These are phyloP conservation scores for Hermaeophaga mercurialis DNA, from an alignment of 2,888 invertebrate genomes.

Conservation along the genomic window DNA sequence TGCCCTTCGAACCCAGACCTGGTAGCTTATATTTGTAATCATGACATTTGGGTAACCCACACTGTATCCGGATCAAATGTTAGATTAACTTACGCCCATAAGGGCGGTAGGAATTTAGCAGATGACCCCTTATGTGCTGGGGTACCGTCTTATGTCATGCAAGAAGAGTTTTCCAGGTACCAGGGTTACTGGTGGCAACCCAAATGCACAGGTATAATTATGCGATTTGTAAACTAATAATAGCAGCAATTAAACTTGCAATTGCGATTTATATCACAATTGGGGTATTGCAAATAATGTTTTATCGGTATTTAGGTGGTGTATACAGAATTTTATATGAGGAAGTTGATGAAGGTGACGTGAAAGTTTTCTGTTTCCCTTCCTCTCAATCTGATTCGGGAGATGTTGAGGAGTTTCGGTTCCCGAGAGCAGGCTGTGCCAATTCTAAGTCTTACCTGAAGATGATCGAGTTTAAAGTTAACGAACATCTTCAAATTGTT, in stretches of 20 bases:
- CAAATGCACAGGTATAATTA: slow-evolving; percentile 62
- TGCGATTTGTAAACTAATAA: slow-evolving; percentile 5
- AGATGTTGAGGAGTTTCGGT: slow-evolving; percentile 84
- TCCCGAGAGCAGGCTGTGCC: slow-evolving; percentile 85
- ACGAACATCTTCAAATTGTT: slow-evolving; percentile 69
- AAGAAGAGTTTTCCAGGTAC: slow-evolving; percentile 96
- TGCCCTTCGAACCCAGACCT: slow-evolving; percentile 81
- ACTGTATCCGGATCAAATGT: slow-evolving; percentile 70
- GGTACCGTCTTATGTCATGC: slow-evolving; percentile 97
- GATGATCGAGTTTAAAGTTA: slow-evolving; percentile 78
- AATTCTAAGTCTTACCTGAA: slow-evolving; percentile 91
- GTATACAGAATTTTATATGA: slow-evolving; percentile 83
- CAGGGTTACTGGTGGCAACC: slow-evolving; percentile 99
- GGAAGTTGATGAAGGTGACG: slow-evolving; percentile 87
- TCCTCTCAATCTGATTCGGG: slow-evolving; percentile 79
- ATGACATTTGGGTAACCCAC: slow-evolving; percentile 89
- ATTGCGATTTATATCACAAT: too few species aligned
- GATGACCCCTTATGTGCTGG: slow-evolving; percentile 91
- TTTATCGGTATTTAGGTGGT: too few species aligned
- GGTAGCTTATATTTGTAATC: slow-evolving; percentile 87
- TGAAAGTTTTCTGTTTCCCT: slow-evolving; percentile 88
- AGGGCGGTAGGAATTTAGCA: slow-evolving; percentile 67
- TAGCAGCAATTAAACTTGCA: too few species aligned
- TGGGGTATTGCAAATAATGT: too few species aligned
- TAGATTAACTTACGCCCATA: slow-evolving; percentile 72